Percentiles rank a stretch among this genome's conserved stretches.
These are phyloP conservation scores for Saguinus imperator DNA, from an alignment of 2,113 vertebrate genomes.

Conservation along the genomic window DNA sequence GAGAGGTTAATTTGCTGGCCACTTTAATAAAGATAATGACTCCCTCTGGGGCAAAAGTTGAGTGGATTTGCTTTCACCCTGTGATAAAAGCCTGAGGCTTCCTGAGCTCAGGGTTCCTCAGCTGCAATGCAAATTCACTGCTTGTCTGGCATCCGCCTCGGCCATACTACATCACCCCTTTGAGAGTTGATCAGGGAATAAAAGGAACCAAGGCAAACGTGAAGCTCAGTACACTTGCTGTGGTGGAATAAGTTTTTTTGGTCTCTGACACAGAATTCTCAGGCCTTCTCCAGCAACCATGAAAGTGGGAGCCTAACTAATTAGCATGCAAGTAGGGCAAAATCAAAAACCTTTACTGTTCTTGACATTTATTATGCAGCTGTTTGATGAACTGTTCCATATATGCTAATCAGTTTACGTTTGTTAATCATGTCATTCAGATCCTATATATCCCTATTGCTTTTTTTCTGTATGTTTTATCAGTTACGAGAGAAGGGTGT, in stretches of 20 bases:
- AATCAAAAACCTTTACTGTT: neutral
- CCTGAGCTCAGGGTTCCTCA: neutral
- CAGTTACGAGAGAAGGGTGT: neutral
- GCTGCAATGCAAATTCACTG: neutral
- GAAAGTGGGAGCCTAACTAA: neutral
- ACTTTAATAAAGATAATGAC: neutral
- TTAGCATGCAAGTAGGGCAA: neutral
- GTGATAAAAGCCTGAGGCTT: neutral
- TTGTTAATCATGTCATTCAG: neutral
- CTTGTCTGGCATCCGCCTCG: neutral
- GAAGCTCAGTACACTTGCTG: neutral
- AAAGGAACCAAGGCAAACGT: neutral
- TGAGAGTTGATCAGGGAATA: neutral
- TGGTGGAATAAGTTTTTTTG: neutral
- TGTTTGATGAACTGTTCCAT: neutral
- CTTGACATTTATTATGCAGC: neutral
- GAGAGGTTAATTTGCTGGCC: neutral
- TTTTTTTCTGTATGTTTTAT: neutral
- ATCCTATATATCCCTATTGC: neutral
- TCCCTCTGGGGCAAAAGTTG: neutral
- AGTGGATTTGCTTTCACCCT: neutral
- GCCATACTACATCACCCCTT: neutral
- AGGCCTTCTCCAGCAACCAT: neutral
- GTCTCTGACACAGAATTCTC: neutral
- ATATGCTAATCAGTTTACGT: neutral